These are phyloP conservation scores for Mugil cephalus DNA, from an alignment of 2,113 vertebrate species.

Conservation along the genomic window DNA sequence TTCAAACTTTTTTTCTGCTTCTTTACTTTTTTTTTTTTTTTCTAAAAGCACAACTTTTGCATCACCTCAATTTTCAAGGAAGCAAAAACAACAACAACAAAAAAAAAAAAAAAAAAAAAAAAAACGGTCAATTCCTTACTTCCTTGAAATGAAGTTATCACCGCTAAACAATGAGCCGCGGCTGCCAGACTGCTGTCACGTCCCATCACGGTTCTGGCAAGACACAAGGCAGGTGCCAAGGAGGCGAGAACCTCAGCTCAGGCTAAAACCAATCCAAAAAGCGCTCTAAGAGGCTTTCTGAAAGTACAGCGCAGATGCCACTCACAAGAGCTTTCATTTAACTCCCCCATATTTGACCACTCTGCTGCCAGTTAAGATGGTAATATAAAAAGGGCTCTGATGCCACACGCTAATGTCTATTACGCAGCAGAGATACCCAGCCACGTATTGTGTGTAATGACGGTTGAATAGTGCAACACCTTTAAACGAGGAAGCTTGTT, in stretches of 20 bases:
- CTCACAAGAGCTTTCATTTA: conserved; percentile 70
- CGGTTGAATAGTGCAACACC: conserved; percentile 20
- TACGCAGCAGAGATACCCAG: conserved; percentile 40
- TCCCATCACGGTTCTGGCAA: conserved; percentile 79
- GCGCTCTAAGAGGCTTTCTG: conserved; percentile 82
- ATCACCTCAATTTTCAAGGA: conserved; percentile 32
- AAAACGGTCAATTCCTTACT: conserved; percentile 49
- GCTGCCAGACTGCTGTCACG: conserved; percentile 80
- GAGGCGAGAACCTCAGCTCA: conserved; percentile 76
- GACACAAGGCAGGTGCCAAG: conserved; percentile 70
- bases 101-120: no score
- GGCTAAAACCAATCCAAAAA: conserved; percentile 79
- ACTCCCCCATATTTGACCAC: conserved; percentile 69
- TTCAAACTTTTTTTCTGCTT: conserved; percentile 33
- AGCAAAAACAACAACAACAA: no score
- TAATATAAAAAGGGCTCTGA: conserved; percentile 46
- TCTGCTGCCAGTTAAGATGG: conserved; percentile 41
- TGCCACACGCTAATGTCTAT: conserved; percentile 44
- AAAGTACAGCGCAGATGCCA: conserved; percentile 73
- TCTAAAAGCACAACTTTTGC: conserved; percentile 14
- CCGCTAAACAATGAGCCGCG: conserved; percentile 69
- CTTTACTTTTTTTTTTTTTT: background rate
- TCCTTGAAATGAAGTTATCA: conserved; percentile 71
- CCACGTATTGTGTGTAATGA: conserved; percentile 19
- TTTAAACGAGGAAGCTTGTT: conserved; percentile 15